Conservation (phyloP, 1,140 invertebrate species). For the Zaprionus inermis region DNA sequence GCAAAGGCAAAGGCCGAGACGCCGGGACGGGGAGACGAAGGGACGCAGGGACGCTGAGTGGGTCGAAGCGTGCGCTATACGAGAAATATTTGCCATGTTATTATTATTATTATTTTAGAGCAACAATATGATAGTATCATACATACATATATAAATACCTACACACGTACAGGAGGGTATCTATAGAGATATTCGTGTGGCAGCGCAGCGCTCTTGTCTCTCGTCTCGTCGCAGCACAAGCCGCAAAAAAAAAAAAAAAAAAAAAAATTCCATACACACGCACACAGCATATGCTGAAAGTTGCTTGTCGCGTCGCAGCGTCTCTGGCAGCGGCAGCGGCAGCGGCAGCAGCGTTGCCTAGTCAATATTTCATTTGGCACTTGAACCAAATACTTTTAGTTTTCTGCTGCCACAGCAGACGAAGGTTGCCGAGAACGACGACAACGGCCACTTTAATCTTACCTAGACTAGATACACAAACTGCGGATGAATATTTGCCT, state of each 20-base stretch:
- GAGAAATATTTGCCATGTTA: constrained; percentile 65
- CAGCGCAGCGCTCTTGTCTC: constrained; percentile 4
- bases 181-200: background rate
- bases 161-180: background rate
- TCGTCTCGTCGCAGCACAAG: background rate
- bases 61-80: constrained; percentile 17
- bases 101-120: constrained; percentile 69
- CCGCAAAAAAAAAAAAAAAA: too few relatives aligned
- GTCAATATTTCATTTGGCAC: constrained; percentile 83
- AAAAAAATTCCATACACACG: background rate
- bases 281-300: constrained; percentile 63
- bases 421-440: constrained; percentile 41
- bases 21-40: background rate
- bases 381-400: constrained; percentile 82
- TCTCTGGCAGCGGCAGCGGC: constrained; percentile 40
- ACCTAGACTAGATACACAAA: constrained; percentile 13
- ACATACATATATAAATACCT: constrained; percentile 9
- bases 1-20: background rate
- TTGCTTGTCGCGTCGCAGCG: constrained; percentile 40
- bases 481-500: constrained; percentile 5
- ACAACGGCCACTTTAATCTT: constrained; percentile 34
- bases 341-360: constrained; percentile 54
- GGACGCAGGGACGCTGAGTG: background rate
- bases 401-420: constrained; percentile 53
- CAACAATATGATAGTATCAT: constrained; percentile 53